Conservation (phyloP, 2,797 vertebrate genomes). For the Hozukius guyotensis region DNA sequence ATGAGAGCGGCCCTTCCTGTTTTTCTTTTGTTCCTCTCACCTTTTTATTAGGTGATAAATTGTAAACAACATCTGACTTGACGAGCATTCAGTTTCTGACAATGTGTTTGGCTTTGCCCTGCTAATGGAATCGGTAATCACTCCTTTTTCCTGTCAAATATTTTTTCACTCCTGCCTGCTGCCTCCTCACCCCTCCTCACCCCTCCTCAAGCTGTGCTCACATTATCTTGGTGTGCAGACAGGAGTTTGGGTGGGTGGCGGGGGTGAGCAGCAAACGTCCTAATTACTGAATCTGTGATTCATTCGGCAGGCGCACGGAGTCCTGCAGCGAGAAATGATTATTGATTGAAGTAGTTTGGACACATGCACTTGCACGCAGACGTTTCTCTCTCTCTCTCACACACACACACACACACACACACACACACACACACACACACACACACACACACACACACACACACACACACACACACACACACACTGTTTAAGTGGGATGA, state of each 20-base stretch:
- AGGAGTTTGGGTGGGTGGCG: conserved; percentile 52
- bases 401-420: background rate
- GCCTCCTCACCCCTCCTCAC: background rate
- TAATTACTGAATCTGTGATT: conserved; percentile 78
- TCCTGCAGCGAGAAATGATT: conserved; percentile 74
- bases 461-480: background rate
- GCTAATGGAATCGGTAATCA: conserved; percentile 68
- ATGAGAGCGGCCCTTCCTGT: conserved; percentile 29
- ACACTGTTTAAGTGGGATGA: conserved; percentile 69
- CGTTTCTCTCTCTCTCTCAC: conserved; percentile 26
- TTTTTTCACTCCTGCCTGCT: conserved; percentile 12
- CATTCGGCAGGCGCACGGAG: conserved; percentile 61
- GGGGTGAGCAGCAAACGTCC: conserved; percentile 62
- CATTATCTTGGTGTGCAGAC: conserved; percentile 71
- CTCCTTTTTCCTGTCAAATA: conserved; percentile 45
- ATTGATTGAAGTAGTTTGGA: conserved; percentile 80
- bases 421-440: background rate
- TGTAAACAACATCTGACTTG: conserved; percentile 55
- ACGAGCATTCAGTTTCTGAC: conserved; percentile 56
- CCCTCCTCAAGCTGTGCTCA: conserved; percentile 50
- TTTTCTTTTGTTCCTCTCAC: conserved; percentile 34
- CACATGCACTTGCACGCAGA: conserved; percentile 51
- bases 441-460: conserved; percentile 2
- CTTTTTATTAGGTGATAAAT: conserved; percentile 58
- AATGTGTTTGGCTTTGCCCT: conserved; percentile 37